Percentiles rank a stretch among this genome's conserved stretches.
These are phyloP conservation scores for Uria lomvia DNA, from an alignment of 2,113 vertebrate species.

Conservation along the genomic window DNA sequence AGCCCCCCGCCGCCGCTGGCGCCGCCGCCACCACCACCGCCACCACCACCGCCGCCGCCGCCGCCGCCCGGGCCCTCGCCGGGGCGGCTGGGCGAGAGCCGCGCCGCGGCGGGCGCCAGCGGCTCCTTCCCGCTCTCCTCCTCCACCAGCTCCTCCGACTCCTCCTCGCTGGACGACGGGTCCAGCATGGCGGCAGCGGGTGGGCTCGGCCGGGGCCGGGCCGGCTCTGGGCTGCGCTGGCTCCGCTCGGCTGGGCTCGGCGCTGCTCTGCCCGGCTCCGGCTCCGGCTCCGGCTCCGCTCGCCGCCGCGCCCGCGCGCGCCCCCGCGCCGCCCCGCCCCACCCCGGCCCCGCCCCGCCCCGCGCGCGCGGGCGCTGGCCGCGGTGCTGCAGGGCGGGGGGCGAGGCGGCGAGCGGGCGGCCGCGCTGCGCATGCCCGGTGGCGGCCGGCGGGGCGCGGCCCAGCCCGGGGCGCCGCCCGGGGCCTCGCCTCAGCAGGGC, in stretches of 20 bases:
- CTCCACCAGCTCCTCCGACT: slow-evolving; percentile 87
- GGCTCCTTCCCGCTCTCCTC: slow-evolving; percentile 83
- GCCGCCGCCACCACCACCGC: slow-evolving; percentile 58
- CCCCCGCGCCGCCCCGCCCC: background rate
- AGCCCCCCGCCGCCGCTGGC: slow-evolving; percentile 56
- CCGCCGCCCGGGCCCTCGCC: slow-evolving; percentile 81
- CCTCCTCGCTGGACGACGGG: slow-evolving; percentile 94
- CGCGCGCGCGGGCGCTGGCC: background rate
- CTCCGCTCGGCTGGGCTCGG: background rate
- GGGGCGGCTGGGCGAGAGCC: slow-evolving; percentile 83
- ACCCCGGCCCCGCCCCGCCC: background rate
- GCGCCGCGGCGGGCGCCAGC: slow-evolving; percentile 76
- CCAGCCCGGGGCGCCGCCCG: background rate
- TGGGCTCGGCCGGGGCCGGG: slow-evolving; percentile 24
- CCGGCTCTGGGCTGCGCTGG: background rate
- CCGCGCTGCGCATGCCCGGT: background rate
- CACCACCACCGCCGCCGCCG: slow-evolving; percentile 55
- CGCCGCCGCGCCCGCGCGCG: background rate
- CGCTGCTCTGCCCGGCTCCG: background rate
- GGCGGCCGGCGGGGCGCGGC: background rate
- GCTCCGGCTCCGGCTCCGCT: background rate
- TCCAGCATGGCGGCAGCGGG: slow-evolving; percentile 80
- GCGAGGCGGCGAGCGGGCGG: background rate
- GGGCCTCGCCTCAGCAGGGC: too few relatives aligned
- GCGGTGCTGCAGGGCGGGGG: slow-evolving; percentile 7